Conservation (phyloP, 2,113 vertebrate genomes). For the Pseudorhombus dupliciocellatus region DNA sequence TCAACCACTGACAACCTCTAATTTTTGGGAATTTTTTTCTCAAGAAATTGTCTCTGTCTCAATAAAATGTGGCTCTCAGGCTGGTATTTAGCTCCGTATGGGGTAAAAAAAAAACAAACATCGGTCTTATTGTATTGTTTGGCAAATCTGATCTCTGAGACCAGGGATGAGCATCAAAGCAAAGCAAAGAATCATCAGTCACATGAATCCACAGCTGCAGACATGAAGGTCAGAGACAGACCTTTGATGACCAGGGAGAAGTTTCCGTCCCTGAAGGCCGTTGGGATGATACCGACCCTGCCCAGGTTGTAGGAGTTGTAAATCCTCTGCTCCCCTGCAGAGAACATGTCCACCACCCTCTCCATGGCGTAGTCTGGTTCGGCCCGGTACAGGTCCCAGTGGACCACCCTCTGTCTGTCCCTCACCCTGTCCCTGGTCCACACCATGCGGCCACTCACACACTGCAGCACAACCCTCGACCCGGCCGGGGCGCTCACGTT, state of each 20-base stretch:
- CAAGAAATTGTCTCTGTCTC: background rate
- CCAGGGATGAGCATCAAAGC: background rate
- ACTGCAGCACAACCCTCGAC: conserved; percentile 84
- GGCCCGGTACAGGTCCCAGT: conserved; percentile 88
- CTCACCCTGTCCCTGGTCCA: conserved; percentile 91
- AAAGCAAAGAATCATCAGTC: background rate
- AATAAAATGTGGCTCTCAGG: background rate
- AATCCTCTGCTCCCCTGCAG: conserved; percentile 88
- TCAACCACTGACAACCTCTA: background rate
- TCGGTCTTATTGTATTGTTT: too few relatives aligned
- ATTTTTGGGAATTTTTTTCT: background rate
- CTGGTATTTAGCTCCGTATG: background rate
- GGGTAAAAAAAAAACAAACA: too few relatives aligned
- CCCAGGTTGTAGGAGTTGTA: conserved; percentile 86
- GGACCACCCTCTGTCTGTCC: conserved; percentile 94
- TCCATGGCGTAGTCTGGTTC: conserved; percentile 77
- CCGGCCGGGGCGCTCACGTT: conserved; percentile 83
- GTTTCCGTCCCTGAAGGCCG: conserved; percentile 90
- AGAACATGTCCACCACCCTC: conserved; percentile 91
- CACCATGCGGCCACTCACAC: conserved; percentile 92
- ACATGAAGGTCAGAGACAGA: conserved; percentile 30
- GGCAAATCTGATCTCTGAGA: too few relatives aligned
- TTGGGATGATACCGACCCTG: conserved; percentile 83
- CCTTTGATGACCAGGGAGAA: conserved; percentile 90
- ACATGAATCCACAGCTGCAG: background rate